Conservation (phyloP, 2,888 invertebrate species). For the Ormia ochracea region DNA sequence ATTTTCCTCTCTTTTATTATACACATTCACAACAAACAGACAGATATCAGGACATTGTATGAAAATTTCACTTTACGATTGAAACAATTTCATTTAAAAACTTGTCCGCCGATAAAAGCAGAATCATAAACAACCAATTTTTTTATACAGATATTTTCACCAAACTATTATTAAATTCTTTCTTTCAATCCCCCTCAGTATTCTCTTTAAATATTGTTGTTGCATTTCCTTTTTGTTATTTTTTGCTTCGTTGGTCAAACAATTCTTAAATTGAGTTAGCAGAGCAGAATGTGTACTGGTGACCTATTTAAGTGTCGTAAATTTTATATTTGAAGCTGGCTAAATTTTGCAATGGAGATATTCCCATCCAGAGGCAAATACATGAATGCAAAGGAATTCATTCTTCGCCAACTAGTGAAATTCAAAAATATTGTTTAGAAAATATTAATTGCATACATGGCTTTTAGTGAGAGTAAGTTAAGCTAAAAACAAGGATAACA, state of each 20-base stretch:
- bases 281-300: conserved; percentile 25
- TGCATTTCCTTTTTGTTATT: not conserved
- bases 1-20: no score
- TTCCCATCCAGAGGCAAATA: not conserved
- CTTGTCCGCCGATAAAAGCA: no score
- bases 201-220: not conserved
- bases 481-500: no score
- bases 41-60: no score
- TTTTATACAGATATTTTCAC: not conserved
- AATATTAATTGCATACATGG: no score
- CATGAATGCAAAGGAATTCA: not conserved
- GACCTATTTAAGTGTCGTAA: conserved; percentile 51
- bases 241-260: conserved; percentile 28
- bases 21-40: no score
- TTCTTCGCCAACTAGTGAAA: not conserved
- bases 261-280: conserved; percentile 42
- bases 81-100: no score
- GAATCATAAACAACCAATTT: no score
- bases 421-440: not conserved
- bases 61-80: no score
- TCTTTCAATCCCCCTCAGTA: not conserved
- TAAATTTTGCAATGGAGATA: conserved; percentile 50
- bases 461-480: no score
- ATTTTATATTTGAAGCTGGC: conserved; percentile 44
- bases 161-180: not conserved